Evolutionary conservation across 2,113 vertebrate species (phyloP).

Genomic region (Pogona vitticeps): DNA sequence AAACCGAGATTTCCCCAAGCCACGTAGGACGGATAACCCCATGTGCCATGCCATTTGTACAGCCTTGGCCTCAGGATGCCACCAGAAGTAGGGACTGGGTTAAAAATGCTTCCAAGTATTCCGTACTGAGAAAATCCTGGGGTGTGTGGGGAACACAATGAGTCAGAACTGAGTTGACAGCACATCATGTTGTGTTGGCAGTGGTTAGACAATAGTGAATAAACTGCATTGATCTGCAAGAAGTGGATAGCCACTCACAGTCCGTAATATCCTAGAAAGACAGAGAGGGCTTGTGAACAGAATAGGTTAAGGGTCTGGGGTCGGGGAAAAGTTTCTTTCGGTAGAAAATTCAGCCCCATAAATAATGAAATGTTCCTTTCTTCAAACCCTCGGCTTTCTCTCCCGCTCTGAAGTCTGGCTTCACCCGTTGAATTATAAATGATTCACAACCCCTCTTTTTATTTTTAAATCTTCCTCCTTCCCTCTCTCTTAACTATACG

Average conservation of each 20-base stretch:
- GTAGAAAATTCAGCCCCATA: conserved; percentile 53
- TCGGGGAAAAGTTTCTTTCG: conserved; percentile 10
- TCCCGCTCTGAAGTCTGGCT: conserved; percentile 54
- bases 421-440: conserved; percentile 72
- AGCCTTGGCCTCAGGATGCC: too few species aligned
- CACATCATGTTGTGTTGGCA: too few species aligned
- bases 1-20: too few species aligned
- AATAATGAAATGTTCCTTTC: conserved; percentile 49
- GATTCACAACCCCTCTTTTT: conserved; percentile 66
- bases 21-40: too few species aligned
- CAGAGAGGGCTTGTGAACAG: conserved; percentile 9
- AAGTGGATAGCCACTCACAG: conserved; percentile 18
- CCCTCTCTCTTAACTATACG: too few species aligned
- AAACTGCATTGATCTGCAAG: conserved; percentile 9
- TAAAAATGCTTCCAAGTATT: too few species aligned
- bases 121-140: too few species aligned
- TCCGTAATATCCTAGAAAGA: conserved; percentile 24
- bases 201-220: neutral
- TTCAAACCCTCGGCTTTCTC: conserved; percentile 35
- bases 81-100: too few species aligned
- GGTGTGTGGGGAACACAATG: too few species aligned
- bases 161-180: too few species aligned
- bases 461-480: conserved; percentile 68
- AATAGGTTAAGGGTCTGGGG: conserved; percentile 21
- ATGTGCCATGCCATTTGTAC: too few species aligned